These are phyloP conservation scores for Musca vetustissima DNA, from an alignment of 1,140 invertebrate genomes.

Conservation along the genomic window DNA sequence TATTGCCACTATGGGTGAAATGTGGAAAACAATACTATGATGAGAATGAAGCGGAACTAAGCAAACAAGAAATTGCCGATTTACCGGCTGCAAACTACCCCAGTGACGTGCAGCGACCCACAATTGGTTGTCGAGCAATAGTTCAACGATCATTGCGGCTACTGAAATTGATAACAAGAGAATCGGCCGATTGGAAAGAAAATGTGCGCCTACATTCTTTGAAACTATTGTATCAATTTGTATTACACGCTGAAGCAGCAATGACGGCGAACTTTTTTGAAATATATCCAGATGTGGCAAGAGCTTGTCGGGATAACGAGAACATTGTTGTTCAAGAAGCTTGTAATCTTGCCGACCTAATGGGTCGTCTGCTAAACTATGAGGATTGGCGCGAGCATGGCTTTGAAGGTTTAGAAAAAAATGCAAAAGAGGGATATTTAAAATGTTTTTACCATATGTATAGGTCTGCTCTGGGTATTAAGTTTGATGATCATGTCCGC, in stretches of 20 bases:
- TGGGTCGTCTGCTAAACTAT: conserved; percentile 45
- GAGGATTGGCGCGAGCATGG: conserved; percentile 47
- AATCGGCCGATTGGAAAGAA: conserved; percentile 72
- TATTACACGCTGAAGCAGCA: conserved; percentile 70
- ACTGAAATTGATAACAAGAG: conserved; percentile 64
- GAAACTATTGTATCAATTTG: conserved; percentile 68
- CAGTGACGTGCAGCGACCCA: conserved; percentile 64
- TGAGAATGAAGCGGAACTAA: conserved; percentile 77
- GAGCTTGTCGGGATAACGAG: conserved; percentile 53
- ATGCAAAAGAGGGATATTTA: conserved; percentile 43
- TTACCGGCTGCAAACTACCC: conserved; percentile 67
- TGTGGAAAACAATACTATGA: conserved; percentile 69
- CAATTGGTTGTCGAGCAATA: conserved; percentile 73
- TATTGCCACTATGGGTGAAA: conserved; percentile 66
- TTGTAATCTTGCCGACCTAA: conserved; percentile 43
- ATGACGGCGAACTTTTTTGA: conserved; percentile 65
- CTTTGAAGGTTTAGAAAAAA: conserved; percentile 42
- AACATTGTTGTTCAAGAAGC: conserved; percentile 37
- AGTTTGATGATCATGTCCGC: conserved; percentile 53
- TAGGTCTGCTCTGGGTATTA: conserved; percentile 63
- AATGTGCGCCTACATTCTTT: conserved; percentile 72
- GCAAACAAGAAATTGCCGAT: conserved; percentile 69
- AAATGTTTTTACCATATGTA: conserved; percentile 61
- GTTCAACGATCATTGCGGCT: conserved; percentile 70
- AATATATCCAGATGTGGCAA: conserved; percentile 56